A percentile compares a stretch with the other conserved stretches of the same genome.
phyloP scores from a whole-genome alignment of 2,113 vertebrate species.

The Dicrurus megarhynchus region DNA sequence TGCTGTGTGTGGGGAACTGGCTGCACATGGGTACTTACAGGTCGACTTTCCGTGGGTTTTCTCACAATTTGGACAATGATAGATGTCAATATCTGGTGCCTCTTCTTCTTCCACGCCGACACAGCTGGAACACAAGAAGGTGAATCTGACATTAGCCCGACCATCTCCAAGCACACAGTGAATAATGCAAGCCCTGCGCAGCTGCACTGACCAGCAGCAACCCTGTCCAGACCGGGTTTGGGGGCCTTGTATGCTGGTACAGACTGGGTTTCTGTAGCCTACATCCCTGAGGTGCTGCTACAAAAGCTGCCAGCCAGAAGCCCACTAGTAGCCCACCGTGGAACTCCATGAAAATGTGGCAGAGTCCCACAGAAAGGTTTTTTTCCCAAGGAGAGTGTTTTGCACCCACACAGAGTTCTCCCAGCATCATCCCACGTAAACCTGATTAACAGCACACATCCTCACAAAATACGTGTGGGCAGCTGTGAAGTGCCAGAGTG shows the following conservation, averaged over 20 bases:
- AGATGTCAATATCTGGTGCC: slow-evolving; percentile 95
- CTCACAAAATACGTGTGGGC: neutral
- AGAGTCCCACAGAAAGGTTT: neutral
- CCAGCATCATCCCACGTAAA: neutral
- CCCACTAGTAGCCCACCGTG: neutral
- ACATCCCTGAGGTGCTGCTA: neutral
- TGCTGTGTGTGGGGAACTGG: too few relatives aligned
- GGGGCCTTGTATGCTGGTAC: neutral
- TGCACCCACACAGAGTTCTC: neutral
- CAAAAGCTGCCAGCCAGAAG: neutral
- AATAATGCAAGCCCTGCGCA: neutral
- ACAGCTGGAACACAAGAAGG: slow-evolving; percentile 79
- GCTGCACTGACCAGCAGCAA: neutral
- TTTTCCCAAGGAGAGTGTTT: neutral
- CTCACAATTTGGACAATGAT: slow-evolving; percentile 98
- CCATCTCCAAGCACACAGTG: neutral
- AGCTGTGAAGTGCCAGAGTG: neutral
- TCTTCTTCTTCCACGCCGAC: slow-evolving; percentile 97
- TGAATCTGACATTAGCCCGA: neutral
- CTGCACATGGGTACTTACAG: slow-evolving; percentile 74
- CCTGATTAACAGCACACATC: neutral
- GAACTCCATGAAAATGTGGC: neutral
- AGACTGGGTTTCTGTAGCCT: neutral
- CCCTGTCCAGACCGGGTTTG: neutral
- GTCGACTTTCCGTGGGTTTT: slow-evolving; percentile 96